Evolutionary conservation across 2,797 vertebrate genomes (phyloP), one percentile per base, ranked within the genome.

Genomic region (Rhabdomys pumilio): DNA sequence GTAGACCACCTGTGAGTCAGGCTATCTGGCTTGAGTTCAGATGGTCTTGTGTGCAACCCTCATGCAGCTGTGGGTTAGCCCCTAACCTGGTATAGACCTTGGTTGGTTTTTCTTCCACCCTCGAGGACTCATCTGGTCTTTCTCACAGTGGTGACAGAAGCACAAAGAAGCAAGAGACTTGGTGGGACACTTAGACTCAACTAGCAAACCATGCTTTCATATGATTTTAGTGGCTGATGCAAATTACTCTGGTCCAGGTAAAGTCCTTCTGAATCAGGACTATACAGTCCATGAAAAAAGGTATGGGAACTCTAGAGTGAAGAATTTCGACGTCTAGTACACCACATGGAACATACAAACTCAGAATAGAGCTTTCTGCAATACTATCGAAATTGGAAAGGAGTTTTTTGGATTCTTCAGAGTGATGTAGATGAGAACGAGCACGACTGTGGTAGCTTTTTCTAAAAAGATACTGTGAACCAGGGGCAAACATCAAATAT

Each of bases 401-500:
- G 5, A 11, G 47, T 59, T n/a, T 88, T 91, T 80, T 90, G 17
- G 47, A 47, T 47, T 3, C 4, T 26, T 47, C 10, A 55, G 34
- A 79, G 13, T 4, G 6, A 3, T 9, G 3, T 57, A 29, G 22
- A 65, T 22, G 34, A 69, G 83, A 79, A 91, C 17, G n/a, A n/a
- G 31, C n/a, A n/a, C 76, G 10, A 29, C 7, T 88, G 17, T 72
- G 26, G 63, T 17, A 3, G 3, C 6, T 57, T 90, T 44, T 82
- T 89, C 44, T 50, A 83, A 72, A 76, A 79, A 85, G 75, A 92
- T 92, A 76, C n/a, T 38, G 41, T 53, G 47, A 92, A 14, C 13
- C 38, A 79, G 72, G 69, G 3, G 7, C 73, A 53, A 88, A 86
- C 92, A 85, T 22, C 8, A 90, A 83, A 94, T 55, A 5, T 47